Evolutionary conservation across 1,140 invertebrate genomes (phyloP).

Genomic region (Cotesia typhae): DNA sequence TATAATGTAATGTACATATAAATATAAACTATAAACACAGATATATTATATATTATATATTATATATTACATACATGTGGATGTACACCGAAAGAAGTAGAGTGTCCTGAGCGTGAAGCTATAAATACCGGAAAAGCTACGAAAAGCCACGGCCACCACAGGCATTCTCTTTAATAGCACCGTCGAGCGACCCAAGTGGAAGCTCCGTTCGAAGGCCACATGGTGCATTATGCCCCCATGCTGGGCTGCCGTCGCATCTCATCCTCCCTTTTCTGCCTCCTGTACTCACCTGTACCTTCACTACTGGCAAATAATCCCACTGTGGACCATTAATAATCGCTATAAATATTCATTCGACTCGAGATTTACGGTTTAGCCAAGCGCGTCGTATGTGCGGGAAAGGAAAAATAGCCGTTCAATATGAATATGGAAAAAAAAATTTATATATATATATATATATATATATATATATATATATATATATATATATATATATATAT

Average conservation of each 20-base stretch:
- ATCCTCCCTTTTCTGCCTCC: conserved; percentile 25
- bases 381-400: neutral
- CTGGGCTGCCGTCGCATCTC: conserved; percentile 34
- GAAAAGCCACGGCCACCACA: conserved; percentile 33
- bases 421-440: neutral
- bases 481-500: no score
- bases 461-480: no score
- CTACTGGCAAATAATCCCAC: conserved; percentile 49
- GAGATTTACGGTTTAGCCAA: conserved; percentile 48
- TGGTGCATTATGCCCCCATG: conserved; percentile 48
- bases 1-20: no score
- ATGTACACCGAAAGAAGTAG: conserved; percentile 28
- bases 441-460: neutral
- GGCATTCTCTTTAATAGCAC: conserved; percentile 43
- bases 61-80: neutral
- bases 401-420: conserved; percentile 8
- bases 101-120: conserved; percentile 19
- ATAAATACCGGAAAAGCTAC: conserved; percentile 46
- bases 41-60: no score
- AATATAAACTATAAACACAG: no score
- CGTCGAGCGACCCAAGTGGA: conserved; percentile 30
- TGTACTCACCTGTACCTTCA: conserved; percentile 23
- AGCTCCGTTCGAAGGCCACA: conserved; percentile 29
- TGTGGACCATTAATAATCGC: conserved; percentile 53
- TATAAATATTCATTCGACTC: conserved; percentile 54